Percentiles rank a stretch among this genome's conserved stretches.
These are phyloP conservation scores for Didymodactylos carnosus DNA, from an alignment of 2,888 invertebrate genomes.

Conservation along the genomic window DNA sequence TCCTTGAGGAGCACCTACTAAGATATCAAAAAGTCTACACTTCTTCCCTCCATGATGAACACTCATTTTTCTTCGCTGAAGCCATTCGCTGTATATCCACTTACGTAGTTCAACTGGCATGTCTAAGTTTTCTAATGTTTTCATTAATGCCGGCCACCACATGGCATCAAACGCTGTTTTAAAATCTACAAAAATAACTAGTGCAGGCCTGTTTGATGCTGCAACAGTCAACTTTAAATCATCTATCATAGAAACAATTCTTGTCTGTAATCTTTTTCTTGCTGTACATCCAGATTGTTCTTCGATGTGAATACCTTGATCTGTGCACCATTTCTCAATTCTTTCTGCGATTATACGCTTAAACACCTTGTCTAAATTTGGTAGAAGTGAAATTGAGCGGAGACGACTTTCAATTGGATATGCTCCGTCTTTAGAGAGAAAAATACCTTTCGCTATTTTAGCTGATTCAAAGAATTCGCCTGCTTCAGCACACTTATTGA, in stretches of 20 bases:
- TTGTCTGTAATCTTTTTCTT: neutral
- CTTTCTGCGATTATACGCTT: neutral
- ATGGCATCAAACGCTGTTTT: neutral
- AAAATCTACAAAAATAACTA: neutral
- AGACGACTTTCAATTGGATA: neutral
- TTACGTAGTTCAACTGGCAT: neutral
- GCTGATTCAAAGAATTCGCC: neutral
- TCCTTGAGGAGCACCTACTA: neutral
- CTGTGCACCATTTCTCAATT: neutral
- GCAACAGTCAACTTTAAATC: neutral
- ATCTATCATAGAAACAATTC: neutral
- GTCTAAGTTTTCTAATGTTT: neutral
- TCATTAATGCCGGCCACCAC: neutral
- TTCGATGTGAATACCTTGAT: neutral
- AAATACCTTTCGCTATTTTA: neutral
- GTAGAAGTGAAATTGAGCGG: neutral
- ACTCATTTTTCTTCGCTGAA: neutral
- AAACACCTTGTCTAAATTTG: neutral
- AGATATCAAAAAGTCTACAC: neutral
- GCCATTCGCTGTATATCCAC: neutral
- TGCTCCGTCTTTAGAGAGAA: neutral
- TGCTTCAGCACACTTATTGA: neutral
- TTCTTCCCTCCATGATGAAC: neutral
- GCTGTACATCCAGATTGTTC: neutral
- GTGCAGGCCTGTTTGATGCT: neutral